Conservation (phyloP, 2,797 vertebrate species). For the Takifugu rubripes region DNA sequence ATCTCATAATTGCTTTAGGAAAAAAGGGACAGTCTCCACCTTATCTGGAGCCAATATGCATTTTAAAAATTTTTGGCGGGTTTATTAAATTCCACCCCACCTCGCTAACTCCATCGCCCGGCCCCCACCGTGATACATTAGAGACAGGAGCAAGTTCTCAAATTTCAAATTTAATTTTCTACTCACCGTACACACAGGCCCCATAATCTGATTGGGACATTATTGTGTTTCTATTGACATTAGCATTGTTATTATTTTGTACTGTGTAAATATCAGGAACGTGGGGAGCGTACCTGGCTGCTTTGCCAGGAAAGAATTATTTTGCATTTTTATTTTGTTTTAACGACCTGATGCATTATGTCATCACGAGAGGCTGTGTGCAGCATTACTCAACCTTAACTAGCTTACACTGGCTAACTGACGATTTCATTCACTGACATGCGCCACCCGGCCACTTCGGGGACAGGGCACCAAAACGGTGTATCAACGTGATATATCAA, state of each 20-base stretch:
- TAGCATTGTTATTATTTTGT: constrained; percentile 82
- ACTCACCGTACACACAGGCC: constrained; percentile 67
- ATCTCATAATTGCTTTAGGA: constrained; percentile 85
- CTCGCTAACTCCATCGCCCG: constrained; percentile 20
- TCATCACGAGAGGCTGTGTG: constrained; percentile 56
- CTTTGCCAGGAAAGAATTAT: constrained; percentile 68
- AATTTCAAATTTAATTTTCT: constrained; percentile 84
- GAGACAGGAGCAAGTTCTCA: constrained; percentile 79
- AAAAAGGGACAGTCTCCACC: constrained; percentile 71
- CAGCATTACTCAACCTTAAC: constrained; percentile 50
- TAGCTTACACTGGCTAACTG: constrained; percentile 46
- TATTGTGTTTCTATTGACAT: constrained; percentile 86
- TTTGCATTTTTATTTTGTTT: constrained; percentile 67
- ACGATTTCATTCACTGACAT: constrained; percentile 47
- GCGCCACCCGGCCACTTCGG: constrained; percentile 35
- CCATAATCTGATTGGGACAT: constrained; percentile 78
- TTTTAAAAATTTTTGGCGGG: constrained; percentile 79
- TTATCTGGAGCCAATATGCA: constrained; percentile 83
- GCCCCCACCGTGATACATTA: constrained; percentile 73
- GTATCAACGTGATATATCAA: constrained; percentile 33
- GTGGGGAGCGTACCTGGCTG: constrained; percentile 44
- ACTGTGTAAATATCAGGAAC: constrained; percentile 80
- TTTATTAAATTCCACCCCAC: constrained; percentile 79
- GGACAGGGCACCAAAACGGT: constrained; percentile 11
- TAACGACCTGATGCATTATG: constrained; percentile 62